These are phyloP conservation scores for Clarias fuscus DNA, from an alignment of 2,797 vertebrate genomes.

Conservation along the genomic window DNA sequence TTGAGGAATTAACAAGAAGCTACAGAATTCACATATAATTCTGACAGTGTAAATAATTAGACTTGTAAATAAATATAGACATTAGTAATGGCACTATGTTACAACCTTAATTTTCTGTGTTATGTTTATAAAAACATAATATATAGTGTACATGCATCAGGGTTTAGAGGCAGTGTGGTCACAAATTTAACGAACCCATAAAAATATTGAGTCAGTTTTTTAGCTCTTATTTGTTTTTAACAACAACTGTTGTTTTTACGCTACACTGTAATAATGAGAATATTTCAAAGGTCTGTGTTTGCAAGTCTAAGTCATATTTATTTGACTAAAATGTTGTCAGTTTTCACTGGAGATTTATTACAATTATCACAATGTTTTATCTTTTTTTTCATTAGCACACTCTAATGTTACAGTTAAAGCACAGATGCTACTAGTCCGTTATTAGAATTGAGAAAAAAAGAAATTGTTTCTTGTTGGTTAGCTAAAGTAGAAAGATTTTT, in stretches of 20 bases:
- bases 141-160: not conserved
- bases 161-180: not conserved
- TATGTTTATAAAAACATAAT: not conserved
- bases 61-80: not conserved
- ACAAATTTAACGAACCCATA: not conserved
- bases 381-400: too few species aligned
- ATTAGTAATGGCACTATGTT: not conserved
- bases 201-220: not conserved
- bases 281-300: not conserved
- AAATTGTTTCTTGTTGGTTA: not conserved
- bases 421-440: not conserved
- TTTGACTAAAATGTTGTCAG: not conserved
- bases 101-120: not conserved
- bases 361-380: too few species aligned
- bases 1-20: not conserved
- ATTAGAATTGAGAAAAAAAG: not conserved
- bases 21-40: not conserved
- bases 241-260: too few species aligned
- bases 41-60: not conserved
- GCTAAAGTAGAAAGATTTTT: not conserved
- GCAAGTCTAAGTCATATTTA: not conserved
- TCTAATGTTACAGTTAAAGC: not conserved
- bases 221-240: not conserved
- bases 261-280: not conserved
- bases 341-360: too few species aligned